Conservation (phyloP, 2,113 vertebrate species). For the Platysteira castanea region DNA sequence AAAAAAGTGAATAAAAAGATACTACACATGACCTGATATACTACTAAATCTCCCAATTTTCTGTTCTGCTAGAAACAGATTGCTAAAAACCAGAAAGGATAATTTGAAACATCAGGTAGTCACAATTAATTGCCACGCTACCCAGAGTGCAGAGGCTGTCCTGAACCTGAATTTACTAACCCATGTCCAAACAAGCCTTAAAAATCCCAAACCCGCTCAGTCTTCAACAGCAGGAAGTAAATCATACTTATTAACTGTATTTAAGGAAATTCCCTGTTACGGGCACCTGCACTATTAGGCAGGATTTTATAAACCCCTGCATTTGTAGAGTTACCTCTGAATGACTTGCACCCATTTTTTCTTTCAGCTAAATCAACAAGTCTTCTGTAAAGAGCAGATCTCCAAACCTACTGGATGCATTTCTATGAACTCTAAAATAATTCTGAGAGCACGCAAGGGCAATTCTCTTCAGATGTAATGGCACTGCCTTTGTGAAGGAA, state of each 20-base stretch:
- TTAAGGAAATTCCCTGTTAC: neutral
- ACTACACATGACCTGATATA: conserved; percentile 29
- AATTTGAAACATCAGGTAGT: neutral
- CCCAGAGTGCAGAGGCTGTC: neutral
- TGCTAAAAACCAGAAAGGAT: neutral
- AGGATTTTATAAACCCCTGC: neutral
- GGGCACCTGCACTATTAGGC: neutral
- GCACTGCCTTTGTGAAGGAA: neutral
- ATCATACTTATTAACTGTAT: neutral
- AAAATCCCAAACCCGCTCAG: neutral
- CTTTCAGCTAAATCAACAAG: neutral
- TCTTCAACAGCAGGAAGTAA: neutral
- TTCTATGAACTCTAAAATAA: neutral
- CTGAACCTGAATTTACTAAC: neutral
- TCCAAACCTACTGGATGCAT: neutral
- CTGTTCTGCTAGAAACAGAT: neutral
- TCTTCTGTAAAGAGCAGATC: neutral
- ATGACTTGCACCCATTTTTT: neutral
- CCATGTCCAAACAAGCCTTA: neutral
- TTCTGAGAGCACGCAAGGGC: neutral
- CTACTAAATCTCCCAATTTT: neutral
- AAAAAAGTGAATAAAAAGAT: conserved; percentile 40
- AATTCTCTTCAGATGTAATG: neutral
- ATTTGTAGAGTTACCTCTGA: neutral
- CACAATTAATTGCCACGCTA: neutral